Conservation (phyloP, 2,113 vertebrate genomes). For the Brachypodius melanocephalos region DNA sequence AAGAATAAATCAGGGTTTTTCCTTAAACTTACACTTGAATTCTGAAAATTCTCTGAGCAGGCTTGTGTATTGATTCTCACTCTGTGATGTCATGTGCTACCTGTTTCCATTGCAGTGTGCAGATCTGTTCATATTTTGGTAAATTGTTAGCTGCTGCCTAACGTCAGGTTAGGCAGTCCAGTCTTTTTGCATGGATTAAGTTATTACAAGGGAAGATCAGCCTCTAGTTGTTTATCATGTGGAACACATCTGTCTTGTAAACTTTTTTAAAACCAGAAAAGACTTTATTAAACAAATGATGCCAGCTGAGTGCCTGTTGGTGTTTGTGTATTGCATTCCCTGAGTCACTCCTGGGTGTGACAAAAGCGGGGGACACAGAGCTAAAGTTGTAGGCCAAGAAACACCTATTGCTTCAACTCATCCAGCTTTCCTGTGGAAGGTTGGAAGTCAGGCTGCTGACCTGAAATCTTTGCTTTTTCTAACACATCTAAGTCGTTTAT, state of each 20-base stretch:
- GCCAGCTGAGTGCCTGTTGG: not conserved
- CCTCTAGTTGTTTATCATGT: constrained; percentile 1
- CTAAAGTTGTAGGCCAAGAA: not conserved
- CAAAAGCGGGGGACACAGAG: not conserved
- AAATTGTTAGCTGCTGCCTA: not conserved
- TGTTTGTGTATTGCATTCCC: not conserved
- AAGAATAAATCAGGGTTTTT: constrained; percentile 8
- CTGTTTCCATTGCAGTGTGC: constrained; percentile 11
- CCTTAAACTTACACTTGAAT: constrained; percentile 59
- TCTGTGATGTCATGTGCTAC: constrained; percentile 19
- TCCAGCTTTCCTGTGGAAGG: not conserved
- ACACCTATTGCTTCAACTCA: not conserved
- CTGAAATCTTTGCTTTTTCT: not conserved
- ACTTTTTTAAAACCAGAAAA: constrained; percentile 67
- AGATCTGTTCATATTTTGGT: not conserved
- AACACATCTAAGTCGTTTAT: not conserved
- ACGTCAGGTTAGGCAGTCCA: not conserved
- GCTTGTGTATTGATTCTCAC: constrained; percentile 35
- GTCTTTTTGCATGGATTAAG: constrained; percentile 45
- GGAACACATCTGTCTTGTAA: constrained; percentile 66
- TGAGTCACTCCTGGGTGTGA: not conserved
- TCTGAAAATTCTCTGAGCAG: constrained; percentile 23
- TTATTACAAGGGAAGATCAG: not conserved
- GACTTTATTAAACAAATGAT: constrained; percentile 65
- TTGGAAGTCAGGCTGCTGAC: not conserved